These are phyloP conservation scores for Centropyge bicolor DNA, from an alignment of 2,797 vertebrate genomes.

Conservation along the genomic window DNA sequence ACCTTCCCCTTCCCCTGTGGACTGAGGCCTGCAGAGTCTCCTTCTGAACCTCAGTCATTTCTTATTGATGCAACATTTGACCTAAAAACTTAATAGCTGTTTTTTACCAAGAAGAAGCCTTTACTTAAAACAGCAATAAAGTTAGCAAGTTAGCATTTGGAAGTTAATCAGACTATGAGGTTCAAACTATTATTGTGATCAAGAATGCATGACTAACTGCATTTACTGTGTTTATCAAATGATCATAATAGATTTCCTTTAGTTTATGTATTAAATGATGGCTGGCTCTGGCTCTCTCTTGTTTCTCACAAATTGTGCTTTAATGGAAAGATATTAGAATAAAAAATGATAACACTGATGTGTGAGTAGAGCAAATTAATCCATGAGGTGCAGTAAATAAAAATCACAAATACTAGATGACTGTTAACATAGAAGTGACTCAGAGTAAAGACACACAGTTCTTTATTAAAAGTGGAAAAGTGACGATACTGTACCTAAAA, in stretches of 20 bases:
- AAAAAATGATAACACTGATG: background rate
- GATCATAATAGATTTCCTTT: no score
- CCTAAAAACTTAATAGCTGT: background rate
- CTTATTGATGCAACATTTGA: no score
- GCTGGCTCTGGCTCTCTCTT: no score
- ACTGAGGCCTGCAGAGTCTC: slow-evolving; percentile 23
- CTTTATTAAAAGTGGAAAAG: no score
- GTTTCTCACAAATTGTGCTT: background rate
- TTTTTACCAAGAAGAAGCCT: background rate
- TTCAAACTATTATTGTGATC: background rate
- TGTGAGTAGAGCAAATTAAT: no score
- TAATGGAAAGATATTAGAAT: background rate
- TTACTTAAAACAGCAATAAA: background rate
- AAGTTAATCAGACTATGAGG: background rate
- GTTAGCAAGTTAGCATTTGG: background rate
- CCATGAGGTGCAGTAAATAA: background rate
- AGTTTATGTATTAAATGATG: no score
- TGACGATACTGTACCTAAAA: background rate
- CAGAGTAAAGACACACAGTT: background rate
- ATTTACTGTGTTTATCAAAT: no score
- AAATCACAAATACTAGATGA: background rate
- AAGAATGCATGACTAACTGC: no score
- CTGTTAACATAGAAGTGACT: background rate
- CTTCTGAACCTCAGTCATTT: background rate
- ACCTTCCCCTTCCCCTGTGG: slow-evolving; percentile 3